Conservation (phyloP, 1,140 invertebrate species). For the Penaeus vannamei region DNA sequence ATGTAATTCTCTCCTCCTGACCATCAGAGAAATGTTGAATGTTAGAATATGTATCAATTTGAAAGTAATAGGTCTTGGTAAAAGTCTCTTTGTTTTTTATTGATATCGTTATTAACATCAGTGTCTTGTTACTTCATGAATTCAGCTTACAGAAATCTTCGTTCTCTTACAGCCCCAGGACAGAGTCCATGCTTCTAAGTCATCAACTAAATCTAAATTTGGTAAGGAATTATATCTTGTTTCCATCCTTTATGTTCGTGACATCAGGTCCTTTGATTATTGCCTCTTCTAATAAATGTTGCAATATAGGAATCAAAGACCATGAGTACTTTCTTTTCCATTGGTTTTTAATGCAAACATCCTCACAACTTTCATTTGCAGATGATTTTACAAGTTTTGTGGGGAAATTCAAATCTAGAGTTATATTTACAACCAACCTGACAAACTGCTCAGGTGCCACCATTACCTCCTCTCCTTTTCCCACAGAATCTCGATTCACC, state of each 20-base stretch:
- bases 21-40: no score
- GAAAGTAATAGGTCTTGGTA: not conserved
- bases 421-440: no score
- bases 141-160: not conserved
- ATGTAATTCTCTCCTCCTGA: not conserved
- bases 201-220: slow-evolving; percentile 5
- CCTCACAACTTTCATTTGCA: no score
- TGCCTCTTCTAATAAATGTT: not conserved
- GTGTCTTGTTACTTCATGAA: not conserved
- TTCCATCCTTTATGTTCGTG: not conserved
- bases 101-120: not conserved
- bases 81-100: not conserved
- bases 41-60: not conserved
- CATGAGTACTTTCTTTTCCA: no score
- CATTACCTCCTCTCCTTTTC: slow-evolving; percentile 69
- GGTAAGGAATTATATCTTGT: slow-evolving; percentile 3
- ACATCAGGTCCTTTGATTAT: not conserved
- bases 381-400: no score
- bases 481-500: slow-evolving; percentile 42
- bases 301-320: no score
- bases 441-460: no score
- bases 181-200: not conserved
- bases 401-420: no score
- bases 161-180: slow-evolving; percentile 25
- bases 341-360: not conserved